Percentiles rank a stretch among this genome's conserved stretches.
These are phyloP conservation scores for Urocynchramus pylzowi DNA, from an alignment of 2,113 vertebrate genomes.

Conservation along the genomic window DNA sequence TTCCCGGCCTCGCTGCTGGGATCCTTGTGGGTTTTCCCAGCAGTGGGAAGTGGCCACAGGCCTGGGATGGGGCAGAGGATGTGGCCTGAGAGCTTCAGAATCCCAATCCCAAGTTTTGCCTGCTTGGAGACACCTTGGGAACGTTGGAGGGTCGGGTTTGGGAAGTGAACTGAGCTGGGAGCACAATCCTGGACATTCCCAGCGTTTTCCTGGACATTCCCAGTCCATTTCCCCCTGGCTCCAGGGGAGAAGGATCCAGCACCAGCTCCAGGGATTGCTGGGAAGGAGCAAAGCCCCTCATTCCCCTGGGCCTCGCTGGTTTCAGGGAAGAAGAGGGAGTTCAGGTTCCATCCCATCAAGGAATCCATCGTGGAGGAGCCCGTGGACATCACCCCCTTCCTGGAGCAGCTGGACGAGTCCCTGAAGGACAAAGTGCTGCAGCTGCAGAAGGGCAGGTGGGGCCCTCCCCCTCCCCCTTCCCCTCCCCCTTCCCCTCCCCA, in stretches of 20 bases:
- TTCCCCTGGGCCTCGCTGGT: neutral
- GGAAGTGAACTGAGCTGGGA: neutral
- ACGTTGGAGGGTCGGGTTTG: neutral
- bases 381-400: conserved; percentile 89
- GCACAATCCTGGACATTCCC: accelerated
- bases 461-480: neutral
- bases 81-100: neutral
- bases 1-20: accelerated
- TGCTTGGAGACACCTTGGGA: neutral
- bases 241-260: neutral
- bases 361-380: conserved; percentile 91
- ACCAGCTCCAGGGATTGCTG: neutral
- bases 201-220: neutral
- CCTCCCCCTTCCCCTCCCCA: neutral
- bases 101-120: neutral
- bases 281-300: neutral
- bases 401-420: conserved; percentile 92
- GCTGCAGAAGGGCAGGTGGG: conserved; percentile 92
- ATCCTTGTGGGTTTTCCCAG: neutral
- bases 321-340: conserved; percentile 92
- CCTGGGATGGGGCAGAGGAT: neutral
- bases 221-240: no score
- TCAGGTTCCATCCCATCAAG: conserved; percentile 93
- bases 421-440: conserved; percentile 91
- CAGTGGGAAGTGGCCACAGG: neutral